phyloP scores from a whole-genome alignment of 2,888 invertebrate species.

The Fragum whitleyi region DNA sequence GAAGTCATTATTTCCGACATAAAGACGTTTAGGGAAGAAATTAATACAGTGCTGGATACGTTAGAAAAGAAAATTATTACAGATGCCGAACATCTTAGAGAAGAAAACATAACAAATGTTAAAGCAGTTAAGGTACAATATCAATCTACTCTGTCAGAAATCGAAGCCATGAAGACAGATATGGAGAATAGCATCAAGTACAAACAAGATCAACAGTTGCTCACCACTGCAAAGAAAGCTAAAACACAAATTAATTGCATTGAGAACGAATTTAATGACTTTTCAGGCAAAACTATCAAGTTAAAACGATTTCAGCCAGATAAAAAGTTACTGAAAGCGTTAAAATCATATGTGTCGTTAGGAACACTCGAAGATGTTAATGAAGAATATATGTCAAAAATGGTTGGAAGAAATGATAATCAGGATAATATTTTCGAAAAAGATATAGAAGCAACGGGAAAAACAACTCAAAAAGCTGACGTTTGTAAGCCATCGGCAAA shows the following conservation, averaged over 20 bases:
- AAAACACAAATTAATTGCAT: background rate
- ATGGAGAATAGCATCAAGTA: constrained; percentile 3
- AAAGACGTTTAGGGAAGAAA: background rate
- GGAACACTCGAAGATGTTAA: constrained; percentile 1
- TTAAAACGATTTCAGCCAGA: background rate
- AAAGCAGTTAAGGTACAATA: background rate
- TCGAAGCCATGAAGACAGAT: background rate
- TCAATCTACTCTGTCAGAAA: background rate
- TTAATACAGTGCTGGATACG: background rate
- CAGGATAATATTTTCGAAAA: too few relatives aligned
- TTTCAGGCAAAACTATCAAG: background rate
- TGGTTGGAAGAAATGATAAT: background rate
- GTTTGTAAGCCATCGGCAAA: background rate
- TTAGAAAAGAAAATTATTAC: background rate
- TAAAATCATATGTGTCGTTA: background rate
- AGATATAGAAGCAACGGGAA: background rate
- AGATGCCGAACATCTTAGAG: background rate
- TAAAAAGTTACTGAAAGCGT: background rate
- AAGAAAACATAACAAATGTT: background rate
- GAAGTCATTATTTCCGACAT: background rate
- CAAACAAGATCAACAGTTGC: constrained; percentile 12
- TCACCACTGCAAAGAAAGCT: background rate
- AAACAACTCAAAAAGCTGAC: background rate
- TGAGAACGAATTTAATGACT: background rate
- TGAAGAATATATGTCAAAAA: background rate